Conservation (phyloP, 2,888 invertebrate species). For the Galeruca laticollis region DNA sequence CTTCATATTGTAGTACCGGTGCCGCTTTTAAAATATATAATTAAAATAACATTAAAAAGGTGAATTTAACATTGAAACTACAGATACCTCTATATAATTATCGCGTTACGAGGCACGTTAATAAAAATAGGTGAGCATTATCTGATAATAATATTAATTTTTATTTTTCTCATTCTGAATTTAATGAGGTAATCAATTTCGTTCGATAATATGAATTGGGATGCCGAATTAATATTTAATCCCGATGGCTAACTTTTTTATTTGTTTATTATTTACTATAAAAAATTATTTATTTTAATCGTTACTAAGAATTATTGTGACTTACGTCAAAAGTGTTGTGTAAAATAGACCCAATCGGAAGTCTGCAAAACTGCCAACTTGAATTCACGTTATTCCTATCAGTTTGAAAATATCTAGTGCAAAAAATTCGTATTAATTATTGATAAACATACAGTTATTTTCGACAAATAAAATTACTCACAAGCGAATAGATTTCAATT, state of each 20-base stretch:
- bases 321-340: no score
- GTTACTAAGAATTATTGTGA: no score
- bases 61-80: slow-evolving; percentile 8
- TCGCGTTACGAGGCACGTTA: not conserved
- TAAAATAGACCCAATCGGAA: no score
- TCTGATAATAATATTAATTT: not conserved
- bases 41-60: slow-evolving; percentile 9
- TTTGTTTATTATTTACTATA: no score
- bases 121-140: not conserved
- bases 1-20: not conserved
- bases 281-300: no score
- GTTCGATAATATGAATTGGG: not conserved
- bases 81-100: slow-evolving; percentile 3
- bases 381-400: no score
- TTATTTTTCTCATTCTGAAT: not conserved
- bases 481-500: slow-evolving; percentile 9
- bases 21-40: slow-evolving; percentile 9
- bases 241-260: no score
- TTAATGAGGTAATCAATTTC: not conserved
- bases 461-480: not conserved
- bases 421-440: not conserved
- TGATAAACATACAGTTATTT: not conserved
- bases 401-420: not conserved
- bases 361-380: no score
- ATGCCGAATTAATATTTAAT: no score